Evolutionary conservation across 2,888 invertebrate genomes (phyloP), one percentile per base, ranked within the genome.

Genomic region (Cyrtodaria siliqua): DNA sequence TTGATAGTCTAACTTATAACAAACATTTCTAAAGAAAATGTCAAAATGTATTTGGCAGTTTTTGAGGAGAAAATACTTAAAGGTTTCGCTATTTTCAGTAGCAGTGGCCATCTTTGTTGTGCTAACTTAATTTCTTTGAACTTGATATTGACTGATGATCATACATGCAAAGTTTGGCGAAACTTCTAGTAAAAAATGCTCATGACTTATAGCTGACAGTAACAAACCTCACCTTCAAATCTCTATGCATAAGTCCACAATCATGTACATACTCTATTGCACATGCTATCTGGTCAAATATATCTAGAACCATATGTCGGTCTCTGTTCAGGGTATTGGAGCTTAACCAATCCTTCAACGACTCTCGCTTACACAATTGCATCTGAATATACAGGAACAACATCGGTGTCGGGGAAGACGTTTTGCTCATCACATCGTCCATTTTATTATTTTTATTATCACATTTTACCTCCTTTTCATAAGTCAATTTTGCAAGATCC

Each of bases 231-330:
- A 76, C 76, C 70, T 99, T 99, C 44, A 99, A 94, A 93, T 99
- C 99, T 56, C 99, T 95, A 92, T 99, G 99, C 92, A 99, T 99
- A 0, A 99, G 95, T 0, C 97, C 97, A 82, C 96, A 96, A 0
- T 96, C 93, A 93, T 99, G 99, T 0, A 99, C 97, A 94, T 99
- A 99, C 83, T 97, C 97, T 2, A 99, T 98, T 0, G 99, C 99
- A 69, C 96, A 95, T 0, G 98, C 96, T 89, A 99, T 98, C 93
- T 99, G 98, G 68, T 90, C 89, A 87, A 93, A 93, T 42, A 92
- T 90, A 63, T 92, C 89, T 47, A 92, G 80, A 1, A 91, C 77
- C 4, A 78, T 79, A 27, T 77, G 67, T 20, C 86, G 82, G 57
- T 90, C 89, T n/a, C 91, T 69, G 57, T 87, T 87, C 20, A 90